Conservation (phyloP, 2,113 vertebrate species). For the Camarhynchus parvulus region DNA sequence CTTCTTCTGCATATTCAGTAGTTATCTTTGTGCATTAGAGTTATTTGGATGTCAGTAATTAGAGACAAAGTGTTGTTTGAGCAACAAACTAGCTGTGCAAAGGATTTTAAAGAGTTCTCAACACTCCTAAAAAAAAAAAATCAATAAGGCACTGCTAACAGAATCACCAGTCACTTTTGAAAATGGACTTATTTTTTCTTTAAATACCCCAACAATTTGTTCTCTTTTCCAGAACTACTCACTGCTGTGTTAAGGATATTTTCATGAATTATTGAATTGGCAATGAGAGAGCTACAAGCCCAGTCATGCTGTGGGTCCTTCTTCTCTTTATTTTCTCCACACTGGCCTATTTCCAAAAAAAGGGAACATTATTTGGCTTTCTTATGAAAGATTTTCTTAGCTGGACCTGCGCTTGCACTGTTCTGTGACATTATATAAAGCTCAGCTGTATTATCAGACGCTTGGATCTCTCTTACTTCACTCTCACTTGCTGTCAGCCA, state of each 20-base stretch:
- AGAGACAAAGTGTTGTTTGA: not conserved
- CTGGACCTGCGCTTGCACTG: not conserved
- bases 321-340: not conserved
- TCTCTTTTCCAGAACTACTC: not conserved
- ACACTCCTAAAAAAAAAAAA: not conserved
- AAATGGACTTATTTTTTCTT: not conserved
- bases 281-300: not conserved
- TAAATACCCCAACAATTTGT: not conserved
- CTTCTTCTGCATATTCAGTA: not conserved
- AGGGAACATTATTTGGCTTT: not conserved
- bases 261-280: not conserved
- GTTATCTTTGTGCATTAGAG: not conserved
- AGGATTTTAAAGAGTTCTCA: not conserved
- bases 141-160: not conserved
- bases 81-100: not conserved
- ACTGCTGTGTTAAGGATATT: not conserved
- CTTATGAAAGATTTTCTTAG: conserved; percentile 18
- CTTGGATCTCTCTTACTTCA: conserved; percentile 25
- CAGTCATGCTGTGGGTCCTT: not conserved
- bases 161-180: not conserved
- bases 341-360: not conserved
- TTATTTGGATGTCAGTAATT: not conserved
- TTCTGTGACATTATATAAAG: conserved; percentile 10
- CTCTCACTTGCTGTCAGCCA: not conserved
- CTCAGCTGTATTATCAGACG: not conserved